Evolutionary conservation across 92 coral and sea anemone species (phyloP).

Genomic region (Zoanthus solanderi): DNA sequence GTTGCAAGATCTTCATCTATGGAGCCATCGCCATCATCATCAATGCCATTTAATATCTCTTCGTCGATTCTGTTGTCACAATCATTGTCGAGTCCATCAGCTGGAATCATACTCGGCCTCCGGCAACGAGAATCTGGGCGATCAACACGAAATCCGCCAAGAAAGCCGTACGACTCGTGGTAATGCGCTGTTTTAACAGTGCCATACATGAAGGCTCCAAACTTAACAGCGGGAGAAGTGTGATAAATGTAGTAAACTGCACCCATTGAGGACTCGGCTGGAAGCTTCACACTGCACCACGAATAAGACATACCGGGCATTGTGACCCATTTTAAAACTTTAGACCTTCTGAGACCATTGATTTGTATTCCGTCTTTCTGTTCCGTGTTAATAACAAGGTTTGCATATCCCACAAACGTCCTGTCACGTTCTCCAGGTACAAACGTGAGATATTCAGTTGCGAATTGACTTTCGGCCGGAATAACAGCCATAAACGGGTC

Average conservation of each 20-base stretch:
- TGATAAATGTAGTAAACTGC: slow-evolving; percentile 71
- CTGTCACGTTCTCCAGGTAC: slow-evolving; percentile 48
- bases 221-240: slow-evolving; percentile 69
- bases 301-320: slow-evolving; percentile 60
- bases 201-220: slow-evolving; percentile 76
- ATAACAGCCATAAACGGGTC: slow-evolving; percentile 83
- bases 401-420: slow-evolving; percentile 49
- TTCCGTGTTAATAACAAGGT: slow-evolving; percentile 61
- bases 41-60: slow-evolving; percentile 75
- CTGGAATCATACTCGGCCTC: slow-evolving; percentile 63
- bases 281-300: slow-evolving; percentile 50
- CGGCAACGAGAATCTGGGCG: slow-evolving; percentile 41
- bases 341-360: slow-evolving; percentile 28
- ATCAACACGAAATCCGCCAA: slow-evolving; percentile 70
- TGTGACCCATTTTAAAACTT: slow-evolving; percentile 52
- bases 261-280: slow-evolving; percentile 31
- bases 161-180: slow-evolving; percentile 74
- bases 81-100: slow-evolving; percentile 87
- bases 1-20: slow-evolving; percentile 89
- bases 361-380: slow-evolving; percentile 56
- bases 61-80: slow-evolving; percentile 91
- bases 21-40: slow-evolving; percentile 86
- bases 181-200: slow-evolving; percentile 40
- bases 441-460: slow-evolving; percentile 77
- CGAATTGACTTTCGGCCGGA: slow-evolving; percentile 73